These are phyloP conservation scores for Lemur catta DNA, from an alignment of 2,797 vertebrate genomes.

Conservation along the genomic window DNA sequence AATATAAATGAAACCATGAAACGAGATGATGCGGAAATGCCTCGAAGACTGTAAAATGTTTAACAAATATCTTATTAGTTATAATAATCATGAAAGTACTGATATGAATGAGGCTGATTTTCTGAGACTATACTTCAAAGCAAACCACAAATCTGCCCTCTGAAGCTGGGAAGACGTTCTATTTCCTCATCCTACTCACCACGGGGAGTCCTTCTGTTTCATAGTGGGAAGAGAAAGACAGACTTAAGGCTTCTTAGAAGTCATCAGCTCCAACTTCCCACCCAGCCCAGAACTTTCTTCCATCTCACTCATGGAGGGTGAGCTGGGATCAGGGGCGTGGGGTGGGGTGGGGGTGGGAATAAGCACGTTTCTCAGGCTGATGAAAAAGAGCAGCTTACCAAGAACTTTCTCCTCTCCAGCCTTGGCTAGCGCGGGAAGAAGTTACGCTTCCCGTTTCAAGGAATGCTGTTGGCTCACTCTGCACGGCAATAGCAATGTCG, in stretches of 20 bases:
- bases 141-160: not conserved
- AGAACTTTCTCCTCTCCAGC: not conserved
- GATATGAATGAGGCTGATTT: constrained; percentile 64
- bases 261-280: not conserved
- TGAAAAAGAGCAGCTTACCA: not conserved
- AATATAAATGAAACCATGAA: constrained; percentile 76
- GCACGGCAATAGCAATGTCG: not conserved
- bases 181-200: not conserved
- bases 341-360: not conserved
- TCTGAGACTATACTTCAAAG: constrained; percentile 35
- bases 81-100: constrained; percentile 57
- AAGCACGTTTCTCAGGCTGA: not conserved
- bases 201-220: not conserved
- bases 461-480: not conserved
- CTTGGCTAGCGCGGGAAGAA: not conserved
- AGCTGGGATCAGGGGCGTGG: not conserved
- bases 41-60: constrained; percentile 73
- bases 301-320: not conserved
- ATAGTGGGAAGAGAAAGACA: not conserved
- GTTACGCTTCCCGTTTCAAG: not conserved
- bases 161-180: not conserved
- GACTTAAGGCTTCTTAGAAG: not conserved
- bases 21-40: constrained; percentile 65
- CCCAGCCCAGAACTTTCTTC: not conserved
- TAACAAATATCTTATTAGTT: constrained; percentile 75